A percentile compares a stretch with the other conserved stretches of the same genome.
Evolutionary conservation across 2,888 invertebrate genomes (phyloP).

Genomic region (Rugalucina vietnamica): DNA sequence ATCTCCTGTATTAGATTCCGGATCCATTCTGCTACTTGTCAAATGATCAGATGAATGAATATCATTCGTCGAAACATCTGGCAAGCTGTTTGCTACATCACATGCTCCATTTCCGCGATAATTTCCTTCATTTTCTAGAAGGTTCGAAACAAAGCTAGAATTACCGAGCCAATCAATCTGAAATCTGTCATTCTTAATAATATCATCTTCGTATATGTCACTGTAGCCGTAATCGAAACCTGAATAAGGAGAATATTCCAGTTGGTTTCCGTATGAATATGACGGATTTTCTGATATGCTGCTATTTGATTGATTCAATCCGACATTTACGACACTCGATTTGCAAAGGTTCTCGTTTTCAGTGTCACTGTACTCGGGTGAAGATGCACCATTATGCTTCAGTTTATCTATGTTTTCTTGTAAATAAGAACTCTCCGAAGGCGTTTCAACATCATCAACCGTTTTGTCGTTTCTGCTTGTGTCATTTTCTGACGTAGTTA

Average conservation of each 20-base stretch:
- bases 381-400: not conserved
- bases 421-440: not conserved
- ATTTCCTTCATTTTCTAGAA: not conserved
- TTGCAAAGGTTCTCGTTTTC: conserved; percentile 4
- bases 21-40: no score
- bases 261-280: conserved; percentile 91
- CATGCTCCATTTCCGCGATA: not conserved
- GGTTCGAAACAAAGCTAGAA: not conserved
- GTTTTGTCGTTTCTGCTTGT: not conserved
- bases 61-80: no score
- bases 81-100: not conserved
- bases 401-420: not conserved
- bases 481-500: not conserved
- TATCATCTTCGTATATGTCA: not conserved
- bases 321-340: conserved; percentile 80
- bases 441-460: not conserved
- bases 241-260: conserved; percentile 85
- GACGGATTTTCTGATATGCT: conserved; percentile 90
- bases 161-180: not conserved
- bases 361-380: no score
- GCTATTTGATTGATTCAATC: conserved; percentile 92
- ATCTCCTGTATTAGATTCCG: no score
- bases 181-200: not conserved
- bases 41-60: no score
- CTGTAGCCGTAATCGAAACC: conserved; percentile 46